phyloP scores from a whole-genome alignment of 1,140 invertebrate species.

The Drosophila pseudoananassae region DNA sequence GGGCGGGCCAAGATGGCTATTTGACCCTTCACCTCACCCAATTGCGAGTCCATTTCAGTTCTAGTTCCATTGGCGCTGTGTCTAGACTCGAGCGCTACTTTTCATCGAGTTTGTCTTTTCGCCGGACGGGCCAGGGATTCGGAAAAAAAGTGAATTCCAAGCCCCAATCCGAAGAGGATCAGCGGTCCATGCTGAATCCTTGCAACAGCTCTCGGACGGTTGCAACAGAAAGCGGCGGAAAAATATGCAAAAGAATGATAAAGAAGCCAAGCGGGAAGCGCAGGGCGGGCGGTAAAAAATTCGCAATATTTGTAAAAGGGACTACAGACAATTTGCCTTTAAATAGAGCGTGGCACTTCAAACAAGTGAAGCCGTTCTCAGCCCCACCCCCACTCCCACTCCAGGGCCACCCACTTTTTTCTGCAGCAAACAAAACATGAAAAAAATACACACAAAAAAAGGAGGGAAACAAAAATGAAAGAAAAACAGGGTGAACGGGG shows the following conservation, averaged over 20 bases:
- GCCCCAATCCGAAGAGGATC: conserved; percentile 8
- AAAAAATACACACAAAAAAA: conserved; percentile 40
- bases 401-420: neutral
- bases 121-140: conserved; percentile 30
- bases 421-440: conserved; percentile 67
- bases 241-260: conserved; percentile 65
- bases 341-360: conserved; percentile 82
- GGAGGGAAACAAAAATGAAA: conserved; percentile 47
- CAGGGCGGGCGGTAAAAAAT: conserved; percentile 52
- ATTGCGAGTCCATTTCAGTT: conserved; percentile 28
- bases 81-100: conserved; percentile 63
- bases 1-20: conserved; percentile 66
- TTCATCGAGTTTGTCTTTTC: conserved; percentile 67
- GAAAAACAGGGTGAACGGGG: conserved; percentile 50
- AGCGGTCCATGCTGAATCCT: conserved; percentile 21
- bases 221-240: conserved; percentile 58
- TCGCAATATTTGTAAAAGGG: conserved; percentile 79
- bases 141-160: neutral
- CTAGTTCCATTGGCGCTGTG: conserved; percentile 48
- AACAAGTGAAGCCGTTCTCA: conserved; percentile 61
- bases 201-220: conserved; percentile 50
- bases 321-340: conserved; percentile 83
- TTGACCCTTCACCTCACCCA: conserved; percentile 53
- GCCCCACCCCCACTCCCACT: neutral
- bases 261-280: neutral